These are phyloP conservation scores for Entosphenus tridentatus DNA, from an alignment of 2,113 vertebrate genomes.

Conservation along the genomic window DNA sequence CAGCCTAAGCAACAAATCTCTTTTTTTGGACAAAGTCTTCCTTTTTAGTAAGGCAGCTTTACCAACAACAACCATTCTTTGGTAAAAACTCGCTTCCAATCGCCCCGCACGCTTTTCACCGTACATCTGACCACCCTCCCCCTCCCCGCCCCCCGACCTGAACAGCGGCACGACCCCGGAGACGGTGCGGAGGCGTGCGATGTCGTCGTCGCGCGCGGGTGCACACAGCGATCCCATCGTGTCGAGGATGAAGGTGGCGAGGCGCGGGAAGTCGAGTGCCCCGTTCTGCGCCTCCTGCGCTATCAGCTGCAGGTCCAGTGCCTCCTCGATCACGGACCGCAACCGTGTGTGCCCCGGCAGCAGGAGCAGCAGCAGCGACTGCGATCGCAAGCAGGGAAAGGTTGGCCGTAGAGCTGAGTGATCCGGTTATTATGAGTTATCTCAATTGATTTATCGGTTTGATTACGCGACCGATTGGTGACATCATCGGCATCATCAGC, in stretches of 20 bases:
- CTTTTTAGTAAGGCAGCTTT: background rate
- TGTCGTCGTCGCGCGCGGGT: slow-evolving; percentile 60
- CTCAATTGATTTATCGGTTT: no score
- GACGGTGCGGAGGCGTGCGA: slow-evolving; percentile 52
- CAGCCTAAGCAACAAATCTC: background rate
- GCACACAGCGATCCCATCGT: slow-evolving; percentile 85
- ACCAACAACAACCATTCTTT: background rate
- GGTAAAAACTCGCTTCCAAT: background rate
- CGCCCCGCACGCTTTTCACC: background rate
- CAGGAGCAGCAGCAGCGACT: slow-evolving; percentile 66
- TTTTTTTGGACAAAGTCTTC: background rate
- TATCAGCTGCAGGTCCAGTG: slow-evolving; percentile 64
- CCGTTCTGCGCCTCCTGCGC: slow-evolving; percentile 83
- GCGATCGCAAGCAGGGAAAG: slow-evolving; percentile 14
- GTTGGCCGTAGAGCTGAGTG: background rate
- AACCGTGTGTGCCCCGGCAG: slow-evolving; percentile 52
- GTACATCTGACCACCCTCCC: background rate
- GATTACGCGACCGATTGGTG: no score
- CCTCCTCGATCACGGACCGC: slow-evolving; percentile 53
- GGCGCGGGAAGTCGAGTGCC: slow-evolving; percentile 48
- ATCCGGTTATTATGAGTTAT: no score
- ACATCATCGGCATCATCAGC: no score
- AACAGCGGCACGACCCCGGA: slow-evolving; percentile 55
- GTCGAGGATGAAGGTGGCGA: slow-evolving; percentile 57
- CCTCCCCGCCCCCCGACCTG: slow-evolving; percentile 27